Base-by-base conservation (phyloP, 2,888 invertebrate species). In the Brachypterus glaber region DNA sequence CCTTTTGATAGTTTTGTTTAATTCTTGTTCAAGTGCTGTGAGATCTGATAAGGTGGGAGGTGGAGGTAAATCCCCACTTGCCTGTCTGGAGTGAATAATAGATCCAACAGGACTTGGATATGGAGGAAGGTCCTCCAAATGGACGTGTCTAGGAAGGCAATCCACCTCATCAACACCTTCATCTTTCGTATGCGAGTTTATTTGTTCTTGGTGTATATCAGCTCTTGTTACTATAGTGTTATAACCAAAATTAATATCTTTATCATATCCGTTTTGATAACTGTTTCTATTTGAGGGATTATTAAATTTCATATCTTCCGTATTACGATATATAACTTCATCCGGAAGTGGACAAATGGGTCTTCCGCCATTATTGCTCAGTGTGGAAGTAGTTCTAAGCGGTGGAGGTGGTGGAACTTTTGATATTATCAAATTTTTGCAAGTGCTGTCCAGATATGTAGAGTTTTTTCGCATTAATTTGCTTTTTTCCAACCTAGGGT, bases 1-100 rank as follows among this genome's bases (percentile, higher is more conserved):
- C 37, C 64, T 43, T 54, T 49, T 42, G 12, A 46, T 21, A 9
- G 43, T 29, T 43, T 53, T 50, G 18, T 53, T 52, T 30, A 61
- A 47, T 36, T 78, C 74, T 45, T 78, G 75, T 41, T 77, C 76
- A 1, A 80, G 63, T 0, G 77, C 74, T 14, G 74, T 76, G 44
- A 82, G 66, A 46, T 84, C 82, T 31, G 83, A 72, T 0, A 82
- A 82, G 1, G 84, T 81, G 1, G 89, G 89, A n/a, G 87, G 87
- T 3, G 88, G 88, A 32, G 89, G 89, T 53, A 90, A 89, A 53
- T 90, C 89, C 64, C 88, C 88, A 60, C 88, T 89, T 1, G 85
- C 78, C 62, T 89, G 89, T 32, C 89, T 70, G 2, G 88, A 89
- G 62, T 89, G 89, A 37, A 80, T 74, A 0, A 76, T 79, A 0